phyloP scores from a whole-genome alignment of 2,797 vertebrate genomes.

The Furcifer pardalis region DNA sequence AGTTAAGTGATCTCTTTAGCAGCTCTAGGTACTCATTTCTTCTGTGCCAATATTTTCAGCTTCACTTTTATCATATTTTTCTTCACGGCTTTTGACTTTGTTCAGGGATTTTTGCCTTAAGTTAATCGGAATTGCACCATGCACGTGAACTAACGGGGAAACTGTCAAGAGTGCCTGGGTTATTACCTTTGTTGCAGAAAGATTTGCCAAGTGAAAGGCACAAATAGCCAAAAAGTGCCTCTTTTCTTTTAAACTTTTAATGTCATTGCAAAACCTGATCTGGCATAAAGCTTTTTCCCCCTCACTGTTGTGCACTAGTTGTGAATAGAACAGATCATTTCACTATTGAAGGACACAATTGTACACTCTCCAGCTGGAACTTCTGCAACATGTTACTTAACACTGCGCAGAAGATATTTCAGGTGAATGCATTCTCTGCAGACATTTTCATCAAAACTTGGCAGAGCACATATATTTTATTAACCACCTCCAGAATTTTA shows the following conservation, averaged over 20 bases:
- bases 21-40: slow-evolving; percentile 60
- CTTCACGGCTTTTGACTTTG: slow-evolving; percentile 69
- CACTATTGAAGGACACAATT: slow-evolving; percentile 34
- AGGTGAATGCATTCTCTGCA: slow-evolving; percentile 37
- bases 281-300: slow-evolving; percentile 56
- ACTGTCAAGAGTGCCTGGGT: slow-evolving; percentile 68
- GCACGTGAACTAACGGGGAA: slow-evolving; percentile 68
- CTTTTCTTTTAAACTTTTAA: slow-evolving; percentile 64
- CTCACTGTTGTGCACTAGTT: slow-evolving; percentile 57
- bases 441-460: slow-evolving; percentile 35
- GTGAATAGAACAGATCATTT: slow-evolving; percentile 53
- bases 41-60: slow-evolving; percentile 68
- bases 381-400: slow-evolving; percentile 15
- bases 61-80: slow-evolving; percentile 53
- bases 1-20: slow-evolving; percentile 60
- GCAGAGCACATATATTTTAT: slow-evolving; percentile 48
- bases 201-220: slow-evolving; percentile 75
- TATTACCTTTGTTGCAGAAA: slow-evolving; percentile 63
- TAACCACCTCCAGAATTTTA: slow-evolving; percentile 60
- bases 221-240: slow-evolving; percentile 78
- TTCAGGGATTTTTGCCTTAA: slow-evolving; percentile 80
- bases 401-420: neutral
- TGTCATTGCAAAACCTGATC: slow-evolving; percentile 45
- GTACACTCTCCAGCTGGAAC: slow-evolving; percentile 29
- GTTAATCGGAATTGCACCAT: slow-evolving; percentile 62